These are phyloP conservation scores for Electrona antarctica DNA, from an alignment of 2,113 vertebrate species.

Conservation along the genomic window DNA sequence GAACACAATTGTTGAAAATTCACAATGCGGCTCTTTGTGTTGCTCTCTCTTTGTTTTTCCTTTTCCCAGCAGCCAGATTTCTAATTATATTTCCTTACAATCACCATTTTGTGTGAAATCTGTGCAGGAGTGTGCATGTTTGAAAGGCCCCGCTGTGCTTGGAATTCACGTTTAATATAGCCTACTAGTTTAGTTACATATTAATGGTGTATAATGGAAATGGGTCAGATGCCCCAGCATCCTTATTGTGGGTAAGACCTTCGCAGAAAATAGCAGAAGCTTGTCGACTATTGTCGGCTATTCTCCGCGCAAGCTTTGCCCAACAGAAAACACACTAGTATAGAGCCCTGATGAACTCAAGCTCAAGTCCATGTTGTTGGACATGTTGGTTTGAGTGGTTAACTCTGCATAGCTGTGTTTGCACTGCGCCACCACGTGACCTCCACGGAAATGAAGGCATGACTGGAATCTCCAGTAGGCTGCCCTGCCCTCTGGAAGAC, in stretches of 20 bases:
- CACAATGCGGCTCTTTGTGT: constrained; percentile 46
- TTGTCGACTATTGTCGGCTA: too few species aligned
- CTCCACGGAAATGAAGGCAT: constrained; percentile 72
- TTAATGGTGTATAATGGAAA: too few species aligned
- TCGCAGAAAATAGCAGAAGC: too few species aligned
- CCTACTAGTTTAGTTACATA: too few species aligned
- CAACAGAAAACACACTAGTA: neutral
- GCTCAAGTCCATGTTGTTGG: too few species aligned
- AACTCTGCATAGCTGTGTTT: constrained; percentile 22
- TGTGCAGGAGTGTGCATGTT: neutral
- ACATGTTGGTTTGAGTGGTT: constrained; percentile 40
- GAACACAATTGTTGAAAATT: neutral
- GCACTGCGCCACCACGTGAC: constrained; percentile 44
- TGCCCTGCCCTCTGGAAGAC: constrained; percentile 49
- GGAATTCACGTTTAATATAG: neutral
- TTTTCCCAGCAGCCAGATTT: constrained; percentile 30
- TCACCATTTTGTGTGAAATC: constrained; percentile 2
- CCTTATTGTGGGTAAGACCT: too few species aligned
- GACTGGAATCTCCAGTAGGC: constrained; percentile 74
- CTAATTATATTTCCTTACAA: constrained; percentile 37
- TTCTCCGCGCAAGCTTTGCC: too few species aligned
- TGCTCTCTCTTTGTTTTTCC: constrained; percentile 21
- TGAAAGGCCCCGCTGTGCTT: neutral
- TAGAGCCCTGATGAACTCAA: constrained; percentile 11
- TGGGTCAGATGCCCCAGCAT: too few species aligned